Evolutionary conservation across 2,113 vertebrate genomes (phyloP).

Genomic region (Nettapus auritus): DNA sequence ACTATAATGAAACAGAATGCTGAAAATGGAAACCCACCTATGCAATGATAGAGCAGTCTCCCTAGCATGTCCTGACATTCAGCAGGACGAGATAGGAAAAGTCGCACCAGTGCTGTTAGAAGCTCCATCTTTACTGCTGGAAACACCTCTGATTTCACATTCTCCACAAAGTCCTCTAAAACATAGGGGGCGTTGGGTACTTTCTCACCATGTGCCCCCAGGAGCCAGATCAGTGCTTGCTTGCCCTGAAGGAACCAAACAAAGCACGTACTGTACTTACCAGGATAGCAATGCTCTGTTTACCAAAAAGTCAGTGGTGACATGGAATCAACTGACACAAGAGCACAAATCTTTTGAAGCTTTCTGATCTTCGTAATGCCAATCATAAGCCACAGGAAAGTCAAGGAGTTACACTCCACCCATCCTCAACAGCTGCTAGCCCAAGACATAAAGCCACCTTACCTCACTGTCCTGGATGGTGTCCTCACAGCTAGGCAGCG

Average conservation of each 20-base stretch:
- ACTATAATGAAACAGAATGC: background rate
- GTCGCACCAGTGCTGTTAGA: conserved; percentile 84
- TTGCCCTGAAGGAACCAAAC: conserved; percentile 82
- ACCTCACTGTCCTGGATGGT: conserved; percentile 91
- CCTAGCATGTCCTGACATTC: conserved; percentile 95
- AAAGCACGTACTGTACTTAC: background rate
- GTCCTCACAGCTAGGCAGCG: conserved; percentile 88
- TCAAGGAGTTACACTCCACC: background rate
- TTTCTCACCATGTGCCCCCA: conserved; percentile 87
- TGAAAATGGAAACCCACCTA: conserved; percentile 77
- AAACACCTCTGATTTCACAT: conserved; percentile 82
- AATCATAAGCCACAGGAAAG: background rate
- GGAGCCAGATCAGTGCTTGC: conserved; percentile 92
- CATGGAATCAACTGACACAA: rapidly evolving
- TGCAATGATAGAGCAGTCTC: conserved; percentile 87
- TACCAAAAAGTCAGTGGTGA: background rate
- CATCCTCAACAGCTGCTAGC: background rate
- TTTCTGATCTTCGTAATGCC: background rate
- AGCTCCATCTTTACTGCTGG: conserved; percentile 90
- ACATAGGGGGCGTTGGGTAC: conserved; percentile 89
- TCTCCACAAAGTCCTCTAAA: conserved; percentile 90
- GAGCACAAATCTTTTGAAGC: background rate
- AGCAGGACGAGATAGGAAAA: conserved; percentile 90
- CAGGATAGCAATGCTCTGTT: background rate
- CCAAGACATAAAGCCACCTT: background rate